These are phyloP conservation scores for Xyrichtys novacula DNA, from an alignment of 2,797 vertebrate genomes.

Conservation along the genomic window DNA sequence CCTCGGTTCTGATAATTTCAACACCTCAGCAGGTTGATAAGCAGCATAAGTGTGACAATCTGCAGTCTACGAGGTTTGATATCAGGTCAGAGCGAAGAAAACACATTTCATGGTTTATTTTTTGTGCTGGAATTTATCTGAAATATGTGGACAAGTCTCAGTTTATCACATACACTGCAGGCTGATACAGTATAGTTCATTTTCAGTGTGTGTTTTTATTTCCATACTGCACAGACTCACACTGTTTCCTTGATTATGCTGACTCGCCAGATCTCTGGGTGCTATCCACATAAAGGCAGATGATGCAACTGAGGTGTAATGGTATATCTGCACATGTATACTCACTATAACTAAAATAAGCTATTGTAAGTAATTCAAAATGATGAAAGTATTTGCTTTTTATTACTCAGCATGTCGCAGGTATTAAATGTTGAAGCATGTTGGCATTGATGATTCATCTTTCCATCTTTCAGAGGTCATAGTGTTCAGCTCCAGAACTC, in stretches of 20 bases:
- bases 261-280: not conserved
- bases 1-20: too few species aligned
- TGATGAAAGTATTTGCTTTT: too few species aligned
- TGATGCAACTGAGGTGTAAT: not conserved
- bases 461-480: too few species aligned
- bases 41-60: conserved; percentile 21
- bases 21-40: conserved; percentile 38
- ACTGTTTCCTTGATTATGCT: not conserved
- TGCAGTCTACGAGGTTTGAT: conserved; percentile 30
- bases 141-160: not conserved
- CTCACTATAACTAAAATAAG: not conserved
- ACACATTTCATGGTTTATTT: not conserved
- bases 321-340: not conserved
- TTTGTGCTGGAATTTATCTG: not conserved
- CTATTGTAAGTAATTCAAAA: too few species aligned
- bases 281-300: not conserved
- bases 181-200: too few species aligned
- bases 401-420: too few species aligned
- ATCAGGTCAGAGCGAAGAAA: conserved; percentile 20
- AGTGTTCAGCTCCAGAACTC: too few species aligned
- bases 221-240: too few species aligned
- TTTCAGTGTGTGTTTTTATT: too few species aligned
- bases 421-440: too few species aligned
- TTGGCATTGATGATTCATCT: too few species aligned
- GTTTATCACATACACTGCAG: not conserved